Base-by-base conservation (phyloP, 2,113 vertebrate species). In the Cebus imitator region DNA sequence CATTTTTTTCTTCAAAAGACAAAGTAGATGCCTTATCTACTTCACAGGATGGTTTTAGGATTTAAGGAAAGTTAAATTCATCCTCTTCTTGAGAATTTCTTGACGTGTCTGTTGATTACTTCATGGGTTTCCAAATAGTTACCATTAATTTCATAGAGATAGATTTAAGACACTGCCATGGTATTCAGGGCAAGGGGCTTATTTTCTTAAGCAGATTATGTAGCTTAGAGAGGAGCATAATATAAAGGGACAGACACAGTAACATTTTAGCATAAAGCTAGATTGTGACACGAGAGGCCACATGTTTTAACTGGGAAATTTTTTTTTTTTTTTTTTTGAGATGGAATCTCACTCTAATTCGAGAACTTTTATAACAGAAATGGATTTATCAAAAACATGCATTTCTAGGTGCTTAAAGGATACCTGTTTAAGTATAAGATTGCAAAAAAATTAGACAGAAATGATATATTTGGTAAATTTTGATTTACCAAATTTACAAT, bases 201-300 rank as follows among this genome's bases (percentile, higher is more conserved):
- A 91, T 84, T 91, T 95, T 88, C 91, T 72, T 84, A 91, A 84
- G 72, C 27, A 80, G 83, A 88, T 96, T 94, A 75, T 8, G 5
- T 73, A 40, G 66, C 87, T 12, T 64, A 64, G 61, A 64, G 61
- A 64, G 27, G 12, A 64, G 61, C 61, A 64, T 64, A 30, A 64
- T 30, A 64, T 40, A 91, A 84, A 25, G 30, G 32, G 52, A 66
- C 12, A 32, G 76, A 61, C 6, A 55, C 25, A 83, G 37, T 81
- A 72, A 40, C 30, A 57, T 52, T 94, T 78, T 72, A 91, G 52
- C n/a, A 52, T 43, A 90, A 76, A 87, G 27, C 37, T 76, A n/a
- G 86, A 48, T 80, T 80, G 32, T 55, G 79, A 40, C 35, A 70
- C 5, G n/a, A 83, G 6, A 80, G 52, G 30, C 14, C 52, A 32